These are phyloP conservation scores for Synanthedon tipuliformis DNA, from an alignment of 2,888 invertebrate genomes.

Conservation along the genomic window DNA sequence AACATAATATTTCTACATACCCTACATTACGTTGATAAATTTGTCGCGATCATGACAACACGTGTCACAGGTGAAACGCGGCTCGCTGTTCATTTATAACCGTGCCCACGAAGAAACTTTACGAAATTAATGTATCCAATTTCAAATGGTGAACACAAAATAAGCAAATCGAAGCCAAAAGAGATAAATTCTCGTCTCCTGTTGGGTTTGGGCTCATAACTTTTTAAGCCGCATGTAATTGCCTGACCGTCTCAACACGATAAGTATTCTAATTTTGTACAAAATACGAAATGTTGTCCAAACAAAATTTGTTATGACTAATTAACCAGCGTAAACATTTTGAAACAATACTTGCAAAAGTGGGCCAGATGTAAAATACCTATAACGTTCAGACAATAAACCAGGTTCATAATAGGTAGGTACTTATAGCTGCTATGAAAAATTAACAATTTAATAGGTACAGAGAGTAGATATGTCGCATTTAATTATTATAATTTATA, in stretches of 20 bases:
- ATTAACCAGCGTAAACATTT: neutral
- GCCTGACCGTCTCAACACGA: constrained; percentile 27
- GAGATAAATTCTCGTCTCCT: constrained; percentile 45
- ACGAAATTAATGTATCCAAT: constrained; percentile 44
- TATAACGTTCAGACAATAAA: too few species aligned
- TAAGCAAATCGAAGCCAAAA: constrained; percentile 39
- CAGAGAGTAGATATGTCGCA: too few species aligned
- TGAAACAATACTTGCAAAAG: too few species aligned
- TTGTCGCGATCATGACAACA: neutral
- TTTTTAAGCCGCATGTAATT: constrained; percentile 52
- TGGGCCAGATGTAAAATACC: too few species aligned
- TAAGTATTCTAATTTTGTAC: constrained; percentile 33
- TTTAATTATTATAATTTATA: too few species aligned
- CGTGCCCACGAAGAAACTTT: constrained; percentile 27
- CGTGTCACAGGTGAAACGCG: constrained; percentile 1
- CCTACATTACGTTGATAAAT: neutral
- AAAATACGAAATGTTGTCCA: constrained; percentile 3
- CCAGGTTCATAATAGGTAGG: too few species aligned
- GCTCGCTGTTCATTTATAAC: constrained; percentile 17
- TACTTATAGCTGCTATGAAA: too few species aligned
- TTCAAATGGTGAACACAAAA: constrained; percentile 30
- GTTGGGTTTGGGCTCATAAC: constrained; percentile 39
- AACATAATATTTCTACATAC: too few species aligned
- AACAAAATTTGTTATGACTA: constrained; percentile 3
- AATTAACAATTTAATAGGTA: too few species aligned